These are phyloP conservation scores for Actias luna DNA, from an alignment of 2,888 invertebrate species.

Conservation along the genomic window DNA sequence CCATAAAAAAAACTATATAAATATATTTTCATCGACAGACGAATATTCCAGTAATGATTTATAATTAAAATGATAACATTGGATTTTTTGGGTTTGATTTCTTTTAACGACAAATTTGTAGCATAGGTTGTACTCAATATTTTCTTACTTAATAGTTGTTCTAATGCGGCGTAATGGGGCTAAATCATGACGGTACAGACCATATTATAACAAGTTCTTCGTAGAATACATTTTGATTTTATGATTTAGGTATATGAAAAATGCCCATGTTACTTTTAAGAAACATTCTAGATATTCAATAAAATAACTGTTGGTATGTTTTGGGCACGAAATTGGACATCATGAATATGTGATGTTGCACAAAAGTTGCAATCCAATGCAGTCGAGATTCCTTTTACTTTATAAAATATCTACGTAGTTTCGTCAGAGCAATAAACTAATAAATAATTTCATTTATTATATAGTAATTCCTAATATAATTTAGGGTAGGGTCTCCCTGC, in stretches of 20 bases:
- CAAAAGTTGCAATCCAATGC: constrained; percentile 5
- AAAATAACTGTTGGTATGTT: neutral
- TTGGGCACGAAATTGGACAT: neutral
- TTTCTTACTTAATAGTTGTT: neutral
- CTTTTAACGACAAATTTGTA: neutral
- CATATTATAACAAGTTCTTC: neutral
- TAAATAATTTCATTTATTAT: constrained; percentile 47
- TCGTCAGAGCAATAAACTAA: constrained; percentile 22
- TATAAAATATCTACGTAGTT: constrained; percentile 20
- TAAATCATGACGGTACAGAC: neutral
- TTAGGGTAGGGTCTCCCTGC: constrained; percentile 26
- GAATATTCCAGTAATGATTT: neutral
- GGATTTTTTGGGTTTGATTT: neutral
- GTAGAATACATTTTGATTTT: neutral
- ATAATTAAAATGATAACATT: neutral
- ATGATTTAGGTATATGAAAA: neutral
- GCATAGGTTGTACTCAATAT: neutral
- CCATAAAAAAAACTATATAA: no score
- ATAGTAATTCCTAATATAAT: constrained; percentile 34
- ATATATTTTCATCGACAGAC: neutral
- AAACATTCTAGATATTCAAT: neutral
- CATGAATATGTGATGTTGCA: neutral
- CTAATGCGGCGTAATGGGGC: neutral
- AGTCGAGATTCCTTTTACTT: constrained; percentile 25
- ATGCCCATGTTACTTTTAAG: neutral